A percentile compares a stretch with the other conserved stretches of the same genome.
Conservation (phyloP, 1,140 invertebrate species). For the Zaprionus nigranus region DNA sequence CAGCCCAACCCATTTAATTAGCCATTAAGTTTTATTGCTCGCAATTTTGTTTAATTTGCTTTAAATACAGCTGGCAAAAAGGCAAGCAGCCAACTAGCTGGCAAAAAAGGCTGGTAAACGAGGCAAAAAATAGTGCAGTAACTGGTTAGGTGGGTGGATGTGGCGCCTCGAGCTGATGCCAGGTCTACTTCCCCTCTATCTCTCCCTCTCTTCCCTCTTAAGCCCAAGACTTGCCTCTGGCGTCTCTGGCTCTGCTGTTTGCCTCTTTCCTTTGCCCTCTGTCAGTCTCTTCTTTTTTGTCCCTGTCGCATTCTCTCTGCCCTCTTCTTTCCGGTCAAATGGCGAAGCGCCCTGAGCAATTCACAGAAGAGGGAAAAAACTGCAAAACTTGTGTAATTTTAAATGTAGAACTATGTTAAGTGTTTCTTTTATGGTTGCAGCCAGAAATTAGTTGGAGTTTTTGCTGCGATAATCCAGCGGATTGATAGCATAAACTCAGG, state of each 20-base stretch:
- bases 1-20: constrained; percentile 79
- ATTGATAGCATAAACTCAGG: not conserved
- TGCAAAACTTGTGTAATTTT: constrained; percentile 32
- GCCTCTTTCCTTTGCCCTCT: not conserved
- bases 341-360: constrained; percentile 20
- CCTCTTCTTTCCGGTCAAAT: constrained; percentile 24
- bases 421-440: constrained; percentile 27
- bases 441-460: constrained; percentile 17
- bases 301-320: not conserved
- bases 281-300: not conserved
- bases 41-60: constrained; percentile 83
- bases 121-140: constrained; percentile 26
- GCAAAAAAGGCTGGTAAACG: constrained; percentile 32
- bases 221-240: not conserved
- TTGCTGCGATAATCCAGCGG: constrained; percentile 4
- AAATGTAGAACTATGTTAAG: constrained; percentile 32
- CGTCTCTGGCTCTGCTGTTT: not conserved
- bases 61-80: constrained; percentile 70
- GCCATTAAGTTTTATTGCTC: constrained; percentile 81
- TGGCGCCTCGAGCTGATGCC: constrained; percentile 15
- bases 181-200: not conserved
- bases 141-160: constrained; percentile 68
- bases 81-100: constrained; percentile 22
- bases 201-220: not conserved
- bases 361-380: constrained; percentile 8